Evolutionary conservation across 2,888 invertebrate genomes (phyloP).

Genomic region (Apamea sordens): DNA sequence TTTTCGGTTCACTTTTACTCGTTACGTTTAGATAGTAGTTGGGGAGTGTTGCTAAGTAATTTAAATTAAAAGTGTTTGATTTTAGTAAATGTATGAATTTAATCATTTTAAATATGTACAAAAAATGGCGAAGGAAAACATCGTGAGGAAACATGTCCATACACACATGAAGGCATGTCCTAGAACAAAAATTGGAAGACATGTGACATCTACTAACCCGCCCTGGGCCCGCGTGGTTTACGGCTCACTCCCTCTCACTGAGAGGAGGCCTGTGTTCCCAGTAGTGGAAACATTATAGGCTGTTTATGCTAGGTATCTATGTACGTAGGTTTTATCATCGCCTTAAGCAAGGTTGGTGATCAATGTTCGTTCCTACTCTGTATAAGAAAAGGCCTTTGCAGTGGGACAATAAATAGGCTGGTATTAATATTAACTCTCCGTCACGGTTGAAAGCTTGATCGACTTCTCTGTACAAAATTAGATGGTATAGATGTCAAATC

Average conservation of each 20-base stretch:
- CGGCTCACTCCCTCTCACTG: not conserved
- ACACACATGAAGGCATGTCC: no score
- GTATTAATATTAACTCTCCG: not conserved
- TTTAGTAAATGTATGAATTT: not conserved
- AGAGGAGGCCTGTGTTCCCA: not conserved
- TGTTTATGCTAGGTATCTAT: not conserved
- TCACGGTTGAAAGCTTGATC: not conserved
- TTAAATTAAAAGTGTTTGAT: not conserved
- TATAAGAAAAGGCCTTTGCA: not conserved
- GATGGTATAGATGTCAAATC: not conserved
- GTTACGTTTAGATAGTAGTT: constrained; percentile 38
- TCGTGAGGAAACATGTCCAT: no score
- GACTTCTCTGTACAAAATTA: not conserved
- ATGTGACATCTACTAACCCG: no score
- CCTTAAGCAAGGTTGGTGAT: not conserved
- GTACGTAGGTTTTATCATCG: no score
- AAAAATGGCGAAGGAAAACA: no score
- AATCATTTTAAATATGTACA: not conserved
- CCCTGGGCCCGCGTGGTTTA: no score
- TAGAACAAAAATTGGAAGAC: no score
- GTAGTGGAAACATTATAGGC: not conserved
- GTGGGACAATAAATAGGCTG: no score
- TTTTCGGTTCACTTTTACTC: constrained; percentile 55
- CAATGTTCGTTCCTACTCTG: no score
- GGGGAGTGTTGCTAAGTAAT: not conserved